Percentiles rank a stretch among this genome's conserved stretches.
Conservation (phyloP, 1,140 invertebrate species). For the Monochamus saltuarius region DNA sequence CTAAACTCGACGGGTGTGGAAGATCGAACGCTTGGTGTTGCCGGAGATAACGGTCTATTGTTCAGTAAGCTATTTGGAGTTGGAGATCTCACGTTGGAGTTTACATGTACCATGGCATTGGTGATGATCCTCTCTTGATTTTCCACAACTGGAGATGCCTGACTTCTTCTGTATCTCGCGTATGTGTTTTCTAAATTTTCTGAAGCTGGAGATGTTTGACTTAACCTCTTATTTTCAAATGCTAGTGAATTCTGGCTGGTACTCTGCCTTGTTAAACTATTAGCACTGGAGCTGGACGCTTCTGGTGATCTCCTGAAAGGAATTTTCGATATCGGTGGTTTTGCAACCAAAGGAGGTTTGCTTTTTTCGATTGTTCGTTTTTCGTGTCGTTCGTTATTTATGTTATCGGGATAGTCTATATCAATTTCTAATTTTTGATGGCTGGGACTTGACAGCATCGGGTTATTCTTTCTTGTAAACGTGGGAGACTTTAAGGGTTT, state of each 20-base stretch:
- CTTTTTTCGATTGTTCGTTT: neutral
- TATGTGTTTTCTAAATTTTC: neutral
- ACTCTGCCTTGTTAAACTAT: neutral
- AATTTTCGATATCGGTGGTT: conserved; percentile 25
- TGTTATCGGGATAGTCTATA: conserved; percentile 31
- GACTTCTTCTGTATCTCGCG: conserved; percentile 1
- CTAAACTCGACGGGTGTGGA: conserved; percentile 27
- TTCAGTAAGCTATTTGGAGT: conserved; percentile 22
- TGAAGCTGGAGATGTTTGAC: conserved; percentile 10
- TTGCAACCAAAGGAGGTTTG: conserved; percentile 2
- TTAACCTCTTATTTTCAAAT: conserved; percentile 4
- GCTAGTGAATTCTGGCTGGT: neutral
- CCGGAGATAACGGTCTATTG: conserved; percentile 23
- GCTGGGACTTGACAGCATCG: conserved; percentile 11
- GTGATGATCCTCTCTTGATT: conserved; percentile 20
- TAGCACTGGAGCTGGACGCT: neutral
- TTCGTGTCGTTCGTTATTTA: neutral
- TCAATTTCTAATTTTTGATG: conserved; percentile 27
- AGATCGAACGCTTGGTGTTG: conserved; percentile 6
- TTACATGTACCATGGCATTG: conserved; percentile 29
- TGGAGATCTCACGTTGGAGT: conserved; percentile 21
- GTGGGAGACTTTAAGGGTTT: conserved; percentile 33
- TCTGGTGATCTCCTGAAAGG: conserved; percentile 1
- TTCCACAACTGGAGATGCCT: neutral
- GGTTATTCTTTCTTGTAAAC: conserved; percentile 20